Conservation (phyloP, 2,888 invertebrate species). For the Ganaspis brasiliensis region DNA sequence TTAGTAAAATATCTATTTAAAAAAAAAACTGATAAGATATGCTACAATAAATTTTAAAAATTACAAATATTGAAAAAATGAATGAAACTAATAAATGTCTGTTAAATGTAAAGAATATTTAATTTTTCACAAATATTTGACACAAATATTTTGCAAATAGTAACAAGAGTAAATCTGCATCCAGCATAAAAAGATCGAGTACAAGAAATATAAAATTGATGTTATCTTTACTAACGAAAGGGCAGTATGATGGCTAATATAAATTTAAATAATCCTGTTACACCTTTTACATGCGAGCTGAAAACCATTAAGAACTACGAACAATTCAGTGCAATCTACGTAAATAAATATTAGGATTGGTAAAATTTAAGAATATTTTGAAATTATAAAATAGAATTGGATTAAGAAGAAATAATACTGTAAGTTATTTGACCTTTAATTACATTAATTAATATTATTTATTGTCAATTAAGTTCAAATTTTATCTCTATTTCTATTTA, state of each 20-base stretch:
- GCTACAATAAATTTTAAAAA: not conserved
- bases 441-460: too few relatives aligned
- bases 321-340: slow-evolving; percentile 27
- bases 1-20: too few relatives aligned
- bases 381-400: not conserved
- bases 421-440: too few relatives aligned
- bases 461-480: too few relatives aligned
- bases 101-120: slow-evolving; percentile 25
- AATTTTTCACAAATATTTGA: not conserved
- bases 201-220: slow-evolving; percentile 23
- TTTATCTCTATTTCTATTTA: too few relatives aligned
- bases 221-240: slow-evolving; percentile 27
- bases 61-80: not conserved
- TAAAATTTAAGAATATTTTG: not conserved
- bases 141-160: slow-evolving; percentile 28
- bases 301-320: slow-evolving; percentile 43
- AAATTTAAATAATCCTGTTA: slow-evolving; percentile 39
- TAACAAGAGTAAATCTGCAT: slow-evolving; percentile 39
- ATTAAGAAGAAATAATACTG: not conserved
- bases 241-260: slow-evolving; percentile 13
- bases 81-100: not conserved
- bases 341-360: not conserved
- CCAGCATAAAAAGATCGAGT: slow-evolving; percentile 37
- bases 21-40: not conserved
- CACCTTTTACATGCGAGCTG: slow-evolving; percentile 39